Base-by-base conservation (phyloP, 2,797 vertebrate species). In the Tragopan temminckii region DNA sequence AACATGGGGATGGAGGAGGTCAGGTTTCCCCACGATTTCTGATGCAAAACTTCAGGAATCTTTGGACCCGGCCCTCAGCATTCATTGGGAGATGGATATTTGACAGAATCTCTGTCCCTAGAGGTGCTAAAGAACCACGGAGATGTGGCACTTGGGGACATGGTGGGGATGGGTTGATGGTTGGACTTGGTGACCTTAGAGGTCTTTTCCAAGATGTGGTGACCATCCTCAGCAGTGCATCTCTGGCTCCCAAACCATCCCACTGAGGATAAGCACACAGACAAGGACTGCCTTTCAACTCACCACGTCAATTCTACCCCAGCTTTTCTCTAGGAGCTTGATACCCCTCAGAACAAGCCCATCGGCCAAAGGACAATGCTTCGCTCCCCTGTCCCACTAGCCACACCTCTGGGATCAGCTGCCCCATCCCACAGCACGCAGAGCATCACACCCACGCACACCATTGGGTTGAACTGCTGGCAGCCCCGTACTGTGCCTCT, bases 231-330 rank as follows among this genome's bases (percentile, higher is more conserved):
- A 52, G 50, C 31, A 3, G 62, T 0, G 20, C 3, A 3, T 5
- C 57, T 14, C 66, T 27, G 4, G 40, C 7, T 33, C 74, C 81
- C 67, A 7, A 8, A 31, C 14, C 80, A 17, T 13, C 69, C 1
- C 68, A 1, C 0, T 0, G 25, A 6, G 5, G 17, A 36, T 46
- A 4, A 74, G 15, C 21, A 1, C 52, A 6, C 5, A 0, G 45
- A 76, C 86, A 85, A 68, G 79, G 35, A 7, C 25, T 3, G 66
- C 71, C 64, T 35, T 62, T 10, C 1, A 1, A 86, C 66, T 59
- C 3, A 1, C 72, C 0, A 1, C 55, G 43, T 61, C 90, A 38
- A 0, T 48, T 48, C 80, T 24, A 29, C 3, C 68, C 84, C 63
- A 36, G 87, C 70, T 46, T 20, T 80, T 31, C 50, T 27, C 45